Conservation (phyloP, 2,888 invertebrate species). For the Pyrgus malvae region DNA sequence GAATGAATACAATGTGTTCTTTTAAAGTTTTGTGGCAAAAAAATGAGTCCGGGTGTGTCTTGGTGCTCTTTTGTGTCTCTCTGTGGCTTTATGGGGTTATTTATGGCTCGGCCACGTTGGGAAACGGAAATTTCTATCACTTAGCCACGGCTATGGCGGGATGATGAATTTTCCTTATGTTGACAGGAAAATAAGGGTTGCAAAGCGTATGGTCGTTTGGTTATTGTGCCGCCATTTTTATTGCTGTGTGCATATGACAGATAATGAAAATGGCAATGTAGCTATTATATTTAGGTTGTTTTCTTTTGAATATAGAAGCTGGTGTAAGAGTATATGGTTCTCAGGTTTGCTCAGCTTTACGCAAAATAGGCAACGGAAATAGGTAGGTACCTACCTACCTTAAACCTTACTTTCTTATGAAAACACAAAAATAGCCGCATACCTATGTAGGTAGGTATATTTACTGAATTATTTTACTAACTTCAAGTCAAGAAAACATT, state of each 20-base stretch:
- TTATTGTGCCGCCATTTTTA: not conserved
- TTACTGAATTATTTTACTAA: too few relatives aligned
- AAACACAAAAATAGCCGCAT: too few relatives aligned
- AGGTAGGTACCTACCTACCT: too few relatives aligned
- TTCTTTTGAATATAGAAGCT: too few relatives aligned
- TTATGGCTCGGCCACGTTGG: slow-evolving; percentile 17
- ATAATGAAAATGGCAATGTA: too few relatives aligned
- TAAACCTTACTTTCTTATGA: too few relatives aligned
- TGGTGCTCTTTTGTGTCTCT: slow-evolving; percentile 18
- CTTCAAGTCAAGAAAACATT: too few relatives aligned
- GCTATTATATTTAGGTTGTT: too few relatives aligned
- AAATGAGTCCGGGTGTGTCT: slow-evolving; percentile 43
- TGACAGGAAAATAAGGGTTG: slow-evolving; percentile 6
- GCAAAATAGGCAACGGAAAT: too few relatives aligned
- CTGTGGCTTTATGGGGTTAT: slow-evolving; percentile 21
- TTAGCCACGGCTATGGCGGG: slow-evolving; percentile 11
- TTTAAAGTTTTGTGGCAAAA: slow-evolving; percentile 43
- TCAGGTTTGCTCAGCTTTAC: too few relatives aligned
- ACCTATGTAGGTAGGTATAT: too few relatives aligned
- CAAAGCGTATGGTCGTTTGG: not conserved
- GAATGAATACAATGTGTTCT: slow-evolving; percentile 47
- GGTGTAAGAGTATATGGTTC: too few relatives aligned
- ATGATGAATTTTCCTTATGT: slow-evolving; percentile 16
- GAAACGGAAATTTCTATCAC: slow-evolving; percentile 23
- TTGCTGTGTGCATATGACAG: not conserved